Evolutionary conservation across 2,797 vertebrate genomes (phyloP), one percentile per base, ranked within the genome.

Genomic region (Hemitrygon akajei): DNA sequence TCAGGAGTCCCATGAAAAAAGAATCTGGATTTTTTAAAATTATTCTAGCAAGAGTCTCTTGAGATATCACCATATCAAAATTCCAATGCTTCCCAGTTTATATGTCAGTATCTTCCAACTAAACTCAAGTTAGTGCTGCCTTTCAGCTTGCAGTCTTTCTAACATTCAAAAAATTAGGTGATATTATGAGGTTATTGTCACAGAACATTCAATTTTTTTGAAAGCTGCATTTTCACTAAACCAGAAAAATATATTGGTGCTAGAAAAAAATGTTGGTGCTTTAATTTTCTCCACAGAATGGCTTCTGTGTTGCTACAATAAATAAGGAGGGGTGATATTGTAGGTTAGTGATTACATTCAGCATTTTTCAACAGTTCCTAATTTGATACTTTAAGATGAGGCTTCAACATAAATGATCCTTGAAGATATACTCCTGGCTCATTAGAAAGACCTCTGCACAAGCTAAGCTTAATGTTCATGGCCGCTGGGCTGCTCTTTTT

Each of bases 271-370:
- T 47, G 34, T 66, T 63, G n/a, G 60, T 37, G 60, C 66, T 66
- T 87, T 89, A n/a, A 18, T 89, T 34, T 69, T 63, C 71, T 73
- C 71, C 71, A 73, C 60, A 69, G n/a, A 89, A 66, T 66, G n/a
- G 9, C 30, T 89, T 66, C n/a, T 69, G 12, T 66, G 7, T 37
- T 37, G 86, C 60, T 69, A 16, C 37, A 69, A 89, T 34, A 89
- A 89, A 89, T 69, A 89, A 69, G n/a, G n/a, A 89, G 18, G 58
- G 30, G 86, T 69, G 63, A 66, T 34, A 66, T 89, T 89, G 7
- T 63, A 69, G 86, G n/a, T 89, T 89, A 89, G 86, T 37, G 86
- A 89, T 69, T 89, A 7, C 71, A 73, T 89, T 63, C 86, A 89
- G 58, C n/a, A 2, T 66, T 84, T 89, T 69, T 66, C 60, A 56